A percentile compares a stretch with the other conserved stretches of the same genome.
Evolutionary conservation across 2,888 invertebrate genomes (phyloP).

Genomic region (Thyatira batis): DNA sequence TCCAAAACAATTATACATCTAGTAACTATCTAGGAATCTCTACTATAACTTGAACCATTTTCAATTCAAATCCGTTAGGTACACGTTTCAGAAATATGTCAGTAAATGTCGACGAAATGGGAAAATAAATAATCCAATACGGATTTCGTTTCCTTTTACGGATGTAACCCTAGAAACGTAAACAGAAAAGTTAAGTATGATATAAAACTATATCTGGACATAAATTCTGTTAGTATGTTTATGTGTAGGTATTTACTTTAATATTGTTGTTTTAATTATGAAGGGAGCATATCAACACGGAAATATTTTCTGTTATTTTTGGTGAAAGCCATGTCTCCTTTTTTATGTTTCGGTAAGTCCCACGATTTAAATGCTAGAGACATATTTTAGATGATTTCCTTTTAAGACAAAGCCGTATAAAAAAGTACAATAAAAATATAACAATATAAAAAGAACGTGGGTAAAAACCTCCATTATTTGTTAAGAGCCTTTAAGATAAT

Average conservation of each 20-base stretch:
- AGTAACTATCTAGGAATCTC: too few species aligned
- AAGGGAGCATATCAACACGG: neutral
- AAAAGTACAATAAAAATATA: too few species aligned
- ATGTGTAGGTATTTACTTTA: neutral
- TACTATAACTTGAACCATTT: neutral
- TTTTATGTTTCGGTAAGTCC: too few species aligned
- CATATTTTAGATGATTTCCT: too few species aligned
- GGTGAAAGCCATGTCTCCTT: too few species aligned
- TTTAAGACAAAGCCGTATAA: too few species aligned
- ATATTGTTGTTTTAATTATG: neutral
- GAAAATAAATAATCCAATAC: neutral
- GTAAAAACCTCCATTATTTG: too few species aligned
- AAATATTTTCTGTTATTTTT: neutral
- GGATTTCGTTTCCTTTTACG: neutral
- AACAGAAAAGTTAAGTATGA: neutral
- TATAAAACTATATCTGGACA: neutral
- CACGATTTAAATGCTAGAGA: too few species aligned
- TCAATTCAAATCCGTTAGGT: neutral
- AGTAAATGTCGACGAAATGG: neutral
- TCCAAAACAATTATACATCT: too few species aligned
- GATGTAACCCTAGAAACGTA: neutral
- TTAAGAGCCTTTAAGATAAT: neutral
- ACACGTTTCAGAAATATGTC: neutral
- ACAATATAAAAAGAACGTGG: too few species aligned
- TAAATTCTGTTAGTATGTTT: neutral